These are phyloP conservation scores for Heliconius erato DNA, from an alignment of 2,888 invertebrate genomes.

Conservation along the genomic window DNA sequence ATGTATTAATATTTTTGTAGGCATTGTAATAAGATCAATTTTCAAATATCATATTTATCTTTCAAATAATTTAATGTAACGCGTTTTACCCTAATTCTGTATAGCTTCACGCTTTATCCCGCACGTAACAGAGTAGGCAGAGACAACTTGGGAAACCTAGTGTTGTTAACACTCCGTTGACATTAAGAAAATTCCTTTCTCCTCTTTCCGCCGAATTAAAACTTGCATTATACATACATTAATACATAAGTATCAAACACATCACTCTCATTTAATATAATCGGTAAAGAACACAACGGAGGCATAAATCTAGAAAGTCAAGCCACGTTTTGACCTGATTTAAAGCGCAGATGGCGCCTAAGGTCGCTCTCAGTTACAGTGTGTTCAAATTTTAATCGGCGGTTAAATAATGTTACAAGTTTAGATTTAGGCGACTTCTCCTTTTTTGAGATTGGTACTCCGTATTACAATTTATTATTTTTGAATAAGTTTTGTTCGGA, in stretches of 20 bases:
- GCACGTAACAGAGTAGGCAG: no score
- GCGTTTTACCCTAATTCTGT: no score
- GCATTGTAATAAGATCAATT: no score
- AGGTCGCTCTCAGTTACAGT: constrained; percentile 24
- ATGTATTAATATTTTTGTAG: no score
- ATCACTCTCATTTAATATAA: not conserved
- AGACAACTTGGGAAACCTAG: no score
- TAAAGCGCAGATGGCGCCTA: constrained; percentile 40
- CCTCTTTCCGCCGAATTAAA: not conserved
- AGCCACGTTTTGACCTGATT: constrained; percentile 40
- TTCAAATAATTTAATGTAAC: no score
- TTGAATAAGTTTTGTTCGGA: no score
- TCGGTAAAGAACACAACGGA: constrained; percentile 10
- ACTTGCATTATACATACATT: not conserved
- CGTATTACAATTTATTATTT: no score
- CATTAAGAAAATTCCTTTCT: no score
- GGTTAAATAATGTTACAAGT: not conserved
- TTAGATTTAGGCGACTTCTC: not conserved
- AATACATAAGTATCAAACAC: not conserved
- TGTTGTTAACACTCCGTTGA: no score
- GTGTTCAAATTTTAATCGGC: not conserved
- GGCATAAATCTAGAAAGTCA: constrained; percentile 29
- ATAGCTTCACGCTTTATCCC: no score
- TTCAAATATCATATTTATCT: no score
- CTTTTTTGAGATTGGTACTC: not conserved